Percentiles rank a stretch among this genome's conserved stretches.
Conservation (phyloP, 1,140 invertebrate species). For the Eupeodes corollae region DNA sequence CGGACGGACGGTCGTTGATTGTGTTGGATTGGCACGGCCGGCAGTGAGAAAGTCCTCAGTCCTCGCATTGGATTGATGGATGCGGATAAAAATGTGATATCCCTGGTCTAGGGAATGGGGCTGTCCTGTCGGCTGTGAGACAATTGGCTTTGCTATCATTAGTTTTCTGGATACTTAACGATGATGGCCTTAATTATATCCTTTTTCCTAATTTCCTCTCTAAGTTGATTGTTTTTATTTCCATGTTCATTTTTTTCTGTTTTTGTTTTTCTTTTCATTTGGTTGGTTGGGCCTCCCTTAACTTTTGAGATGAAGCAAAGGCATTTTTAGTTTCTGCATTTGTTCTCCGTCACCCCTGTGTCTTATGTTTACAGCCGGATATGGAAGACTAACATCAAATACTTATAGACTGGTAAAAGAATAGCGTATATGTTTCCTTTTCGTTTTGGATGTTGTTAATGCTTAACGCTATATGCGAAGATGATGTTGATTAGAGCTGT, state of each 20-base stretch:
- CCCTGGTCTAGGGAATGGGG: too few species aligned
- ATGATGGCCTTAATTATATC: constrained; percentile 34
- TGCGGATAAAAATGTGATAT: too few species aligned
- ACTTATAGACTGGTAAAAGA: too few species aligned
- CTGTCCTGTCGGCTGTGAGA: constrained; percentile 2
- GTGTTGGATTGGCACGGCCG: too few species aligned
- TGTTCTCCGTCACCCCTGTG: background rate
- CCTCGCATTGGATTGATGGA: too few species aligned
- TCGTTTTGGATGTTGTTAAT: too few species aligned
- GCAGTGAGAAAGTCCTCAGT: too few species aligned
- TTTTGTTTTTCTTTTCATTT: background rate
- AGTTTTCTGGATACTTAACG: constrained; percentile 31
- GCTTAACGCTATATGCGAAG: too few species aligned
- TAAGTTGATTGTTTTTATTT: constrained; percentile 22
- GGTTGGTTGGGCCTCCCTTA: background rate
- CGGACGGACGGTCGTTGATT: too few species aligned
- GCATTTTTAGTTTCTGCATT: too few species aligned
- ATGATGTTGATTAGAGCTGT: too few species aligned
- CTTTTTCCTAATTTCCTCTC: background rate
- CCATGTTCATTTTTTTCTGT: constrained; percentile 10
- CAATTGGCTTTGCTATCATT: constrained; percentile 32
- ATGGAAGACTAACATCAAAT: too few species aligned
- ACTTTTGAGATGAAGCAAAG: background rate
- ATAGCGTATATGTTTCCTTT: background rate
- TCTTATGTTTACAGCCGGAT: background rate